Conservation (phyloP, 1,140 invertebrate genomes). For the Monomorium pharaonis region DNA sequence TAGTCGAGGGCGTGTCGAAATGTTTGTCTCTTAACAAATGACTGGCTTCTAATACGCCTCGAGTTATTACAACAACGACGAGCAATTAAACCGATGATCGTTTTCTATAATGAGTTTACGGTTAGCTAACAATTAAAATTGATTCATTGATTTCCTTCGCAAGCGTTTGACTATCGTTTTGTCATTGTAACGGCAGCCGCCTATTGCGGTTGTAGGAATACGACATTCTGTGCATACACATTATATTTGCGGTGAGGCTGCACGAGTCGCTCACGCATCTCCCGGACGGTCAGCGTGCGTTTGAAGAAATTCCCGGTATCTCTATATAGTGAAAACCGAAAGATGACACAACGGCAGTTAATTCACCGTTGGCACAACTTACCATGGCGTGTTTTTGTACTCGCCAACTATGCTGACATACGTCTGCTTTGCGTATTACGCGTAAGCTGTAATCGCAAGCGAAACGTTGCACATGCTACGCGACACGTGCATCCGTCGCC, state of each 20-base stretch:
- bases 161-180: neutral
- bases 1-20: neutral
- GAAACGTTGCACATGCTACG: neutral
- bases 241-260: neutral
- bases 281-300: neutral
- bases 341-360: neutral
- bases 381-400: neutral
- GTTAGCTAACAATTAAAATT: constrained; percentile 52
- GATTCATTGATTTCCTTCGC: constrained; percentile 40
- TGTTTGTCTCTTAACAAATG: neutral
- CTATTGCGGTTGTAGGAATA: neutral
- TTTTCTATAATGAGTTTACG: constrained; percentile 43
- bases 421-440: neutral
- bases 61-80: constrained; percentile 16
- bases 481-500: constrained; percentile 13
- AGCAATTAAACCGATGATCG: constrained; percentile 44
- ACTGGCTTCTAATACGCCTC: neutral
- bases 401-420: constrained; percentile 1
- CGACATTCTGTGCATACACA: neutral
- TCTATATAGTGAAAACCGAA: neutral
- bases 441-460: constrained; percentile 12
- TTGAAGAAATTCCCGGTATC: constrained; percentile 12
- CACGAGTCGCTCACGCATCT: neutral
- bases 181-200: neutral
- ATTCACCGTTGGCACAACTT: constrained; percentile 16